Conservation (phyloP, 2,888 invertebrate species). For the Drosophila neonasuta region DNA sequence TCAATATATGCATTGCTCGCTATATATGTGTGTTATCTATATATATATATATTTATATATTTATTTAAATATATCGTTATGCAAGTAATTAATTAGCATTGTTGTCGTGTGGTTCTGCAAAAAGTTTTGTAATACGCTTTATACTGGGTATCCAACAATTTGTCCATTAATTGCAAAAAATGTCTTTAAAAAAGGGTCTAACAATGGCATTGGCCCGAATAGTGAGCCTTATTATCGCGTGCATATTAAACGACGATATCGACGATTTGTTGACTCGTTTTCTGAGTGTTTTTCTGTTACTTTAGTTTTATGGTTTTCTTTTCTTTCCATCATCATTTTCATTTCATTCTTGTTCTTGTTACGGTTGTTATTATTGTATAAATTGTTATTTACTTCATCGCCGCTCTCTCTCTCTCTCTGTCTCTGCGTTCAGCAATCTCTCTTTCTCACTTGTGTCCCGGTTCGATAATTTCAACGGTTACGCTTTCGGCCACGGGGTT, state of each 20-base stretch:
- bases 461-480: constrained; percentile 90
- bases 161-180: constrained; percentile 58
- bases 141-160: constrained; percentile 48
- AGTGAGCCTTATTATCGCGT: constrained; percentile 62
- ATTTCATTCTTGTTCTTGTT: background rate
- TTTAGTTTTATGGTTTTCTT: background rate
- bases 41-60: constrained; percentile 16
- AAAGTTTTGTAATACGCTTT: constrained; percentile 46
- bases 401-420: background rate
- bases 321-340: background rate
- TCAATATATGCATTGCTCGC: constrained; percentile 44
- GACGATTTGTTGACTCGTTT: constrained; percentile 51
- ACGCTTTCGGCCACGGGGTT: constrained; percentile 86
- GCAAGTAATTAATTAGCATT: constrained; percentile 67
- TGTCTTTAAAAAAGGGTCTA: constrained; percentile 56
- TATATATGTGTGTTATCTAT: constrained; percentile 28
- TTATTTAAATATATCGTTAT: constrained; percentile 32
- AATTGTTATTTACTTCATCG: constrained; percentile 3
- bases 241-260: constrained; percentile 59
- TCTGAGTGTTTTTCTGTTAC: constrained; percentile 33
- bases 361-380: constrained; percentile 13
- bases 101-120: constrained; percentile 52
- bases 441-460: constrained; percentile 83
- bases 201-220: constrained; percentile 56
- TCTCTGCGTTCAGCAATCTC: no score